Percentiles rank a stretch among this genome's conserved stretches.
phyloP scores from a whole-genome alignment of 1,140 invertebrate species.

The Zaprionus kolodkinae region DNA sequence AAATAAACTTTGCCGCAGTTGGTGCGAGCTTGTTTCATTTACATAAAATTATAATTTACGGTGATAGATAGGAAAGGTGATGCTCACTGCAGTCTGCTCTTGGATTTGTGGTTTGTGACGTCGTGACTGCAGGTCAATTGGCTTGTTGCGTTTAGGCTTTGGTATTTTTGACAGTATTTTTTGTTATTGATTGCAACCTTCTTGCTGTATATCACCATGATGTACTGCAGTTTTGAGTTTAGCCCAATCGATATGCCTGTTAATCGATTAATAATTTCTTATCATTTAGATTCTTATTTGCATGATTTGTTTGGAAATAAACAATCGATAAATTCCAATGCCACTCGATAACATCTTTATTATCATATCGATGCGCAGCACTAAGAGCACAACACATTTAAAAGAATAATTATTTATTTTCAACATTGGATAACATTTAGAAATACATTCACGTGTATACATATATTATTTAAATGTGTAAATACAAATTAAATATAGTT shows the following conservation, averaged over 20 bases:
- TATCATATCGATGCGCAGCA: not conserved
- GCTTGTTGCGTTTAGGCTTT: slow-evolving; percentile 1
- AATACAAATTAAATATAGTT: slow-evolving; percentile 41
- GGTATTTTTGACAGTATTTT: slow-evolving; percentile 4
- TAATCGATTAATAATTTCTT: not conserved
- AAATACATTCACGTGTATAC: slow-evolving; percentile 34
- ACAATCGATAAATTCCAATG: not conserved
- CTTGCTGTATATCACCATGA: not conserved
- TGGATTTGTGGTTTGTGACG: not conserved
- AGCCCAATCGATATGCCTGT: not conserved
- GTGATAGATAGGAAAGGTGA: not conserved
- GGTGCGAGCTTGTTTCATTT: slow-evolving; percentile 20
- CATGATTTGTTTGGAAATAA: not conserved
- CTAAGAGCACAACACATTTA: slow-evolving; percentile 20
- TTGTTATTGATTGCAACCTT: not conserved
- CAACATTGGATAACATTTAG: slow-evolving; percentile 71
- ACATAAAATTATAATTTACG: slow-evolving; percentile 7
- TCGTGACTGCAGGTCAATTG: not conserved
- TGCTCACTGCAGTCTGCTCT: slow-evolving; percentile 1
- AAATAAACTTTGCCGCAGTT: not conserved
- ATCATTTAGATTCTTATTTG: not conserved
- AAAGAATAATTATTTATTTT: slow-evolving; percentile 80
- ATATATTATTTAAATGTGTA: slow-evolving; percentile 58
- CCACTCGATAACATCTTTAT: not conserved
- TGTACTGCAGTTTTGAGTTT: not conserved